phyloP scores from a whole-genome alignment of 2,797 vertebrate genomes.

The Cichlasoma orientale region DNA sequence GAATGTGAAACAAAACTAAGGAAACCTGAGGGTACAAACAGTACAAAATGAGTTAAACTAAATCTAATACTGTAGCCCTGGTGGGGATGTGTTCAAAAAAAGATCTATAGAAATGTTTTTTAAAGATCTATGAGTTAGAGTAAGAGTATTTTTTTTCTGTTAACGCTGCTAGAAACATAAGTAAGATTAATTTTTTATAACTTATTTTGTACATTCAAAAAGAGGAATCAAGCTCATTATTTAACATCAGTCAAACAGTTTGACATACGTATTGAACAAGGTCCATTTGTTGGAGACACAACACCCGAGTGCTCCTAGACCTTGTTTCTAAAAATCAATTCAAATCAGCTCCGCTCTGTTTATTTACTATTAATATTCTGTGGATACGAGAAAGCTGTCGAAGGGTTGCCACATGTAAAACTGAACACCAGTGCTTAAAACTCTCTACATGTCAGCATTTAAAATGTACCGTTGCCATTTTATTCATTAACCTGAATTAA shows the following conservation, averaged over 20 bases:
- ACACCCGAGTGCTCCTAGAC: not conserved
- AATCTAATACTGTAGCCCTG: constrained; percentile 3
- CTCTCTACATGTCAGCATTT: constrained; percentile 21
- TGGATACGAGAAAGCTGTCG: not conserved
- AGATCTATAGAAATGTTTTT: not conserved
- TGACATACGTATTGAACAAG: not conserved
- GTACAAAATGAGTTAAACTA: not conserved
- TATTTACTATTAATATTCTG: constrained; percentile 5
- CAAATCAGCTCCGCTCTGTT: constrained; percentile 41
- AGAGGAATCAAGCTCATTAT: not conserved
- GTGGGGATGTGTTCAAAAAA: not conserved
- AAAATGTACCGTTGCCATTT: constrained; percentile 36
- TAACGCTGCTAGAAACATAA: not conserved
- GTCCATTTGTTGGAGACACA: not conserved
- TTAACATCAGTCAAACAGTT: not conserved
- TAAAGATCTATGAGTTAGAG: no score
- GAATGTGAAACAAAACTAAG: no score
- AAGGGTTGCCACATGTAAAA: not conserved
- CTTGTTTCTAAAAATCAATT: constrained; percentile 17
- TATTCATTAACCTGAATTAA: constrained; percentile 72
- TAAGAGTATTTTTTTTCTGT: not conserved
- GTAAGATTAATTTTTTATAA: not conserved
- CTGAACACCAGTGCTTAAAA: not conserved
- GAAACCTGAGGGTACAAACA: no score
- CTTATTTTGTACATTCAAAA: not conserved